These are phyloP conservation scores for Calliphora vicina DNA, from an alignment of 1,140 invertebrate genomes.

Conservation along the genomic window DNA sequence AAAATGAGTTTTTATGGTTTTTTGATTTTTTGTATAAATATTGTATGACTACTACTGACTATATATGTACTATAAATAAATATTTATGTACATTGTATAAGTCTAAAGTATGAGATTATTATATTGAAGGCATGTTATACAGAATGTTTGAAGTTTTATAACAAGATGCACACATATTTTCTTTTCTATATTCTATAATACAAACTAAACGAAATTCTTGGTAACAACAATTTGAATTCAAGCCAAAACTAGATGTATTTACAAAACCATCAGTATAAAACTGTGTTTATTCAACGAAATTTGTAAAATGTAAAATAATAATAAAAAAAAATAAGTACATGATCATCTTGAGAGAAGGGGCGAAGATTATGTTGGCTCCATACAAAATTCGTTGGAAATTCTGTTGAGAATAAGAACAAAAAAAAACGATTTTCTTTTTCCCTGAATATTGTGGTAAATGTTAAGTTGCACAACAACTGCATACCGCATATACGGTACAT, in stretches of 20 bases:
- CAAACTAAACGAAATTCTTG: not conserved
- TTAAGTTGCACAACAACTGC: not conserved
- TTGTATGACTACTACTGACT: too few relatives aligned
- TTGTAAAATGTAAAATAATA: not conserved
- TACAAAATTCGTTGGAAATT: not conserved
- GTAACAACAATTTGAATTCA: conserved; percentile 14
- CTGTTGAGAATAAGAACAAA: not conserved
- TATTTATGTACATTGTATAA: not conserved
- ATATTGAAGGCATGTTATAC: not conserved
- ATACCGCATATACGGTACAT: not conserved
- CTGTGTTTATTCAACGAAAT: not conserved
- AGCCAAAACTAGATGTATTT: not conserved
- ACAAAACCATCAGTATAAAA: not conserved
- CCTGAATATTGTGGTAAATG: not conserved
- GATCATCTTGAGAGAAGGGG: not conserved
- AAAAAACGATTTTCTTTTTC: not conserved
- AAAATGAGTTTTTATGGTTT: conserved; percentile 8
- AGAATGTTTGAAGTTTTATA: not conserved
- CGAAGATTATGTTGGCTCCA: not conserved
- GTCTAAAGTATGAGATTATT: not conserved
- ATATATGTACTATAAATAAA: too few relatives aligned
- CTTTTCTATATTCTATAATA: not conserved
- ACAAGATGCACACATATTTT: not conserved
- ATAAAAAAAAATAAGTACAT: not conserved
- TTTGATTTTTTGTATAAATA: not conserved